Base-by-base conservation (phyloP, 2,888 invertebrate species). In the Philaethria dido region DNA sequence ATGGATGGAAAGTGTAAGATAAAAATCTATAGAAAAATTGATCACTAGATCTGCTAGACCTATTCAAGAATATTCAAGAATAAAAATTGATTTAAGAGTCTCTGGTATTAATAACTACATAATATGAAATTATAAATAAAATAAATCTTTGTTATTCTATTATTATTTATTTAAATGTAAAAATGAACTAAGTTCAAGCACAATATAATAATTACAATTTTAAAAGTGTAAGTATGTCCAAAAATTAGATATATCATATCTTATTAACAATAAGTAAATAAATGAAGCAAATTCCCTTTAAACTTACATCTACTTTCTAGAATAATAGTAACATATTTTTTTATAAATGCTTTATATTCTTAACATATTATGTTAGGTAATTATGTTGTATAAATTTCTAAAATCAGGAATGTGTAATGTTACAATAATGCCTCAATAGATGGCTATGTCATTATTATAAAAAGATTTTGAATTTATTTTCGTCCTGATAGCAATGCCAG, bases 401-500 rank as follows among this genome's bases (percentile, higher is more conserved):
- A 14, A 25, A 14, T 25, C n/a, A 25, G 14, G 22, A 48, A 48
- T 48, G 9, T 52, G 13, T 16, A 52, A 18, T 29, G 8, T 25
- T 22, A 9, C n/a, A 29, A 29, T n/a, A 52, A 25, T n/a, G 50
- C 8, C 4, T 29, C 5, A 0, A 16, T 5, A 25, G 8, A n/a
- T n/a, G 8, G 13, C 25, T 50, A 20, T 9, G 25, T 52, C 8
- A 3, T 52, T 29, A 11, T 52, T 0, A n/a, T 29, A 52, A 52
- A 16, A 25, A 1, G n/a, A 8, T 33, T 14, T 1, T 6, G 11
- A 18, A 9, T 5, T 62, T 45, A 48, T 60, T 74, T 72, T 18
- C 81, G 76, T 14, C 80, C 80, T 0, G 94, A 91, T 5, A 97
- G 94, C 65, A 97, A 88, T 25, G 95, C 84, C 25, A 97, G 87